Evolutionary conservation across 2,888 invertebrate genomes (phyloP).

Genomic region (Drosophila falleni): DNA sequence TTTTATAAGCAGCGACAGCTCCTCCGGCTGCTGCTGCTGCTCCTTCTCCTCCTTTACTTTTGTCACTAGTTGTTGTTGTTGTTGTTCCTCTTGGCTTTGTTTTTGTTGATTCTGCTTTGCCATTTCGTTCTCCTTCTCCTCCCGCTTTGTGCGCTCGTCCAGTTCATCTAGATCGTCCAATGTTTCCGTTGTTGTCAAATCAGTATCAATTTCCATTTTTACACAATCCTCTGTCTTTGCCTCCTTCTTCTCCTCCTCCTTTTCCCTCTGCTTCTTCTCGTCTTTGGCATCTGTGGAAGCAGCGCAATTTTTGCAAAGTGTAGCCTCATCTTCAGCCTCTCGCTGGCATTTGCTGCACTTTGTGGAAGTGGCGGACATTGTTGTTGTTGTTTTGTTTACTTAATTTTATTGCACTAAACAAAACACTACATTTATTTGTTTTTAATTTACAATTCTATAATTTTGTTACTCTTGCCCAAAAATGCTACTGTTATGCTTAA

Average conservation of each 20-base stretch:
- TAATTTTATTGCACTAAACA: conserved; percentile 2
- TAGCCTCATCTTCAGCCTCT: conserved; percentile 6
- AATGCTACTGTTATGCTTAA: conserved; percentile 38
- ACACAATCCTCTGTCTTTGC: not conserved
- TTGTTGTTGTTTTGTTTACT: conserved; percentile 1
- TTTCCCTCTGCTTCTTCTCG: not conserved
- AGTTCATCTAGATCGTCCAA: conserved; percentile 46
- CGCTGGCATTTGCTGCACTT: conserved; percentile 44
- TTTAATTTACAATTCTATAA: conserved; percentile 33
- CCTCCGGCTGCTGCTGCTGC: not conserved
- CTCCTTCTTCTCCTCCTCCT: not conserved
- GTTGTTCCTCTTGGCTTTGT: not conserved
- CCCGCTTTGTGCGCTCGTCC: conserved; percentile 9
- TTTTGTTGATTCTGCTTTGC: not conserved
- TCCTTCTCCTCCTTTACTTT: not conserved
- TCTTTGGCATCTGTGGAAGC: not conserved
- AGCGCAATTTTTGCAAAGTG: conserved; percentile 21
- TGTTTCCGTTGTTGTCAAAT: conserved; percentile 60
- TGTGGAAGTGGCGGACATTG: conserved; percentile 27
- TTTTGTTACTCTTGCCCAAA: conserved; percentile 25
- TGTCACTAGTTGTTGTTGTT: not conserved
- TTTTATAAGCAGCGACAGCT: not conserved
- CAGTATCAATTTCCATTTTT: conserved; percentile 51
- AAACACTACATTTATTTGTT: conserved; percentile 8
- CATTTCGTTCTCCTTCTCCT: not conserved